Conservation (phyloP, 1,140 invertebrate species). For the Achatina immaculata region DNA sequence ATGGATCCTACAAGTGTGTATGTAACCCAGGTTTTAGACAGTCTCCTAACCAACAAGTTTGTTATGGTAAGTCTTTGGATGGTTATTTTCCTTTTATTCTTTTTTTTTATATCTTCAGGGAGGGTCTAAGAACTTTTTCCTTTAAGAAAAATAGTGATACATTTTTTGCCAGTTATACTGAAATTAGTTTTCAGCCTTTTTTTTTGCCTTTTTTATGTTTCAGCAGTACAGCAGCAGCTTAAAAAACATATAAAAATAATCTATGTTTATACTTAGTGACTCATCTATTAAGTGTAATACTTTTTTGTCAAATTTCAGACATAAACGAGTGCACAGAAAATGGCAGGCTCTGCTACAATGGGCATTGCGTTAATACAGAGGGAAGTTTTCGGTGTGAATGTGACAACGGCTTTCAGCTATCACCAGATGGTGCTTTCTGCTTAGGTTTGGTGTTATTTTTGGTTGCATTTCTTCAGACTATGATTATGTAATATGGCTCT, state of each 20-base stretch:
- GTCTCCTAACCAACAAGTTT: conserved; percentile 62
- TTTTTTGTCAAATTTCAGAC: conserved; percentile 74
- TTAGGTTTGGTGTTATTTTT: conserved; percentile 80
- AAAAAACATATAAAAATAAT: no score
- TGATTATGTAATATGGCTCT: no score
- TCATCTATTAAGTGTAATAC: neutral
- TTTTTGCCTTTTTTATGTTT: no score
- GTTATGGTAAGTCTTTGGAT: conserved; percentile 63
- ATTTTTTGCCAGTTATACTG: no score
- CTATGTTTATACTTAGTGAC: no score
- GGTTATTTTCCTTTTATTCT: no score
- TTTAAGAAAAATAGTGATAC: no score
- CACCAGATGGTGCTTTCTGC: conserved; percentile 85
- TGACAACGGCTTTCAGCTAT: conserved; percentile 83
- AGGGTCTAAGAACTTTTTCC: no score
- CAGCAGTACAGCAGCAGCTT: no score
- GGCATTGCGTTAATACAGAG: conserved; percentile 85
- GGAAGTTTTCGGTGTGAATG: conserved; percentile 90
- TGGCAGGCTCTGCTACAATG: conserved; percentile 84
- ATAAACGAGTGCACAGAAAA: conserved; percentile 85
- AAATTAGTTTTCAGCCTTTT: no score
- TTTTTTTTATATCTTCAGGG: no score
- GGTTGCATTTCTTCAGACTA: no score
- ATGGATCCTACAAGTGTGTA: conserved; percentile 83
- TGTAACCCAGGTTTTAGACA: conserved; percentile 79